A percentile compares a stretch with the other conserved stretches of the same genome.
Evolutionary conservation across 2,113 vertebrate species (phyloP).

Genomic region (Brachyhypopomus occidentalis): DNA sequence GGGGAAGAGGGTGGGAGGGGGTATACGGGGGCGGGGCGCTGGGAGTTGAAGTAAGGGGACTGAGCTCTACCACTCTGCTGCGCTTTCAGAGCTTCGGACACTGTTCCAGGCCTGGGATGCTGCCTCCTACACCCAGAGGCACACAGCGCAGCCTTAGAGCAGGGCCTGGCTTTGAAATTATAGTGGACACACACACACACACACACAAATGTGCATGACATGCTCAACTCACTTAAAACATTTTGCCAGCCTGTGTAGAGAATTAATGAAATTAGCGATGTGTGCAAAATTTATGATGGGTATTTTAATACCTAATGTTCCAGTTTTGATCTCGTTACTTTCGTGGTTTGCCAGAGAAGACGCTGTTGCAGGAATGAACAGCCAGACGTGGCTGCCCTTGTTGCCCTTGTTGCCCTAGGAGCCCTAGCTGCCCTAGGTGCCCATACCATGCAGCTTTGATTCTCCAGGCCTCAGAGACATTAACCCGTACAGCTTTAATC

Average conservation of each 20-base stretch:
- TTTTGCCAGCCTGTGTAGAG: no score
- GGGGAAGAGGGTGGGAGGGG: conserved; percentile 54
- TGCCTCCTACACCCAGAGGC: conserved; percentile 46
- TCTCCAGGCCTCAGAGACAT: conserved; percentile 49
- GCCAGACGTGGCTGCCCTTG: background rate
- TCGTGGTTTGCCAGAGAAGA: background rate
- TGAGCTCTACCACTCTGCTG: conserved; percentile 62
- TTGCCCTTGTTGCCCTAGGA: no score
- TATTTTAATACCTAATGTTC: no score
- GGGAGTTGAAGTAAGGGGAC: conserved; percentile 66
- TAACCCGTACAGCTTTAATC: conserved; percentile 58
- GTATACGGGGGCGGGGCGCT: conserved; percentile 64
- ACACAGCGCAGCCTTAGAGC: no score
- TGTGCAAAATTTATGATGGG: no score
- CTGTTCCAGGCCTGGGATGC: conserved; percentile 65
- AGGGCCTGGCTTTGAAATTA: no score
- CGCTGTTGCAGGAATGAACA: background rate
- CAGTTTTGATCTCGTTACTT: background rate
- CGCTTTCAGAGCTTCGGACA: conserved; percentile 70
- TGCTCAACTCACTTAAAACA: no score
- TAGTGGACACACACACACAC: no score
- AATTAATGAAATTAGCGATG: no score
- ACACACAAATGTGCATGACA: no score
- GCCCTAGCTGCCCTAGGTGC: no score
- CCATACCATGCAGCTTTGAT: conserved; percentile 37